phyloP scores from a whole-genome alignment of 2,888 invertebrate genomes.

The Cantharis rufa region DNA sequence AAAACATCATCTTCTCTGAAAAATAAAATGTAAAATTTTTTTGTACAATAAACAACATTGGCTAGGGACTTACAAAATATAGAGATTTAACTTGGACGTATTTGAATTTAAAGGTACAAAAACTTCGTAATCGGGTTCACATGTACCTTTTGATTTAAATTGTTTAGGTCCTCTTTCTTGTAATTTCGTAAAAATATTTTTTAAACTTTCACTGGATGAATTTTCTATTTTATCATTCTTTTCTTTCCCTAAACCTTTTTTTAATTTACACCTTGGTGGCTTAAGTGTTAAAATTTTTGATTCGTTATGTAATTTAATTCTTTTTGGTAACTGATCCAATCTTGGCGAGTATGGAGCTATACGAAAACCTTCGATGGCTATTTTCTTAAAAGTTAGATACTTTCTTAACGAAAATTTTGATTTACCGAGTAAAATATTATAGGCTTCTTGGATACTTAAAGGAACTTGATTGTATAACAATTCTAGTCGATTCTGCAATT shows the following conservation, averaged over 20 bases:
- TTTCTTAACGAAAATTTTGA: constrained; percentile 34
- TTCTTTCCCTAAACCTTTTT: background rate
- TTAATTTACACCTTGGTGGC: background rate
- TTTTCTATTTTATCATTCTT: background rate
- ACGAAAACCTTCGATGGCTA: constrained; percentile 42
- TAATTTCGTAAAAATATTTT: background rate
- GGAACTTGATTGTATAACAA: constrained; percentile 62
- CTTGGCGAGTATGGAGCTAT: background rate
- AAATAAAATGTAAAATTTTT: constrained; percentile 14
- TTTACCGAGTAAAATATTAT: constrained; percentile 57
- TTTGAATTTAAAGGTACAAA: background rate
- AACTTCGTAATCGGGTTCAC: constrained; percentile 1
- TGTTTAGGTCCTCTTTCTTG: background rate
- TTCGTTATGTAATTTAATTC: background rate
- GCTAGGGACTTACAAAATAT: background rate
- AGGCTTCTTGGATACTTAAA: constrained; percentile 70
- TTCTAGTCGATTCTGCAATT: constrained; percentile 65
- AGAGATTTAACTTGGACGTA: background rate
- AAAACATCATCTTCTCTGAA: constrained; percentile 27
- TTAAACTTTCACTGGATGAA: background rate
- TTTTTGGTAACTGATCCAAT: constrained; percentile 5
- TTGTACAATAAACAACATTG: background rate
- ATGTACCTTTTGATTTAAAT: background rate
- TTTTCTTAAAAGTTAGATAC: constrained; percentile 45
- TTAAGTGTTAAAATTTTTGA: background rate